These are phyloP conservation scores for Hipposideros larvatus DNA, from an alignment of 2,797 vertebrate species.

Conservation along the genomic window DNA sequence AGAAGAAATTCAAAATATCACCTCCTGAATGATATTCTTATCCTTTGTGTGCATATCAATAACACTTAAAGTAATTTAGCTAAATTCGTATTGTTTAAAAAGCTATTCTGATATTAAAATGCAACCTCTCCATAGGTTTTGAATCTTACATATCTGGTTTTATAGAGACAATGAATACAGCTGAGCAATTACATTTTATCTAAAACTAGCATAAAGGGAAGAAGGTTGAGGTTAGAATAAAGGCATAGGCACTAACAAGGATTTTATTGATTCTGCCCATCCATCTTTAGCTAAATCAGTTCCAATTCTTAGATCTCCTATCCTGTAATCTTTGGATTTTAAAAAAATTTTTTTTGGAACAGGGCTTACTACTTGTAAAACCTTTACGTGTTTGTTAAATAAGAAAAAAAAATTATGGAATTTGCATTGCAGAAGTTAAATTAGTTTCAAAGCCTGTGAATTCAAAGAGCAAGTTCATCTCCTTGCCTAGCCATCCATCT, in stretches of 20 bases:
- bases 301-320: background rate
- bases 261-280: background rate
- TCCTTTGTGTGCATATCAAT: background rate
- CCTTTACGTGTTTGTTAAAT: background rate
- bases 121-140: background rate
- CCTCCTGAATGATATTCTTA: background rate
- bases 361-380: background rate
- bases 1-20: background rate
- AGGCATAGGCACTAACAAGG: background rate
- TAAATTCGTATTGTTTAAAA: background rate
- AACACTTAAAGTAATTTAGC: background rate
- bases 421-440: background rate
- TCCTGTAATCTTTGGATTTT: background rate
- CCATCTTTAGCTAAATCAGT: background rate
- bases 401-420: background rate
- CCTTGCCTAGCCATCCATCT: background rate
- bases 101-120: conserved; percentile 18
- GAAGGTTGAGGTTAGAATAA: background rate
- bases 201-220: background rate
- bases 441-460: background rate
- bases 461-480: background rate
- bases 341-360: background rate
- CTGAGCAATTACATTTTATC: background rate
- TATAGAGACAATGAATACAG: background rate
- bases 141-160: background rate